Conservation (phyloP, 2,797 vertebrate genomes). For the Chelidonichthys spinosus region DNA sequence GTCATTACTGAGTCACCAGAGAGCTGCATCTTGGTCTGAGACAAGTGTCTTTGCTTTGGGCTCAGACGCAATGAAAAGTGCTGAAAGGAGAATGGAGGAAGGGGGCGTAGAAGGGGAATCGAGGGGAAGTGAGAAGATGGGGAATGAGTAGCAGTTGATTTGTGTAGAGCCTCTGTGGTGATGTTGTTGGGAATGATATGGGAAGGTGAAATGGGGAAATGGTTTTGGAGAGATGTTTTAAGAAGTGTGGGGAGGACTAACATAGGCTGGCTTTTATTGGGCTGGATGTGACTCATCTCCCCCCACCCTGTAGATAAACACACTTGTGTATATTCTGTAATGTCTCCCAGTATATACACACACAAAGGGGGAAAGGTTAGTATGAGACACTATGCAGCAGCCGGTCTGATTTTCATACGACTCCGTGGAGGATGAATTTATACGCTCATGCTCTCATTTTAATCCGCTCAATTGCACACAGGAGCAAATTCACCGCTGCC, state of each 20-base stretch:
- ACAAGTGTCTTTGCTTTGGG: constrained; percentile 25
- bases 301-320: constrained; percentile 70
- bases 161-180: constrained; percentile 9
- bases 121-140: constrained; percentile 7
- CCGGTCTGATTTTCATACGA: constrained; percentile 19
- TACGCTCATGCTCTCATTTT: constrained; percentile 6
- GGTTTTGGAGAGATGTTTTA: constrained; percentile 34
- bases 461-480: constrained; percentile 21
- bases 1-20: constrained; percentile 59
- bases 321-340: constrained; percentile 42
- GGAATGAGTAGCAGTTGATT: constrained; percentile 29
- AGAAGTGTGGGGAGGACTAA: constrained; percentile 40
- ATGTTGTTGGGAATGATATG: constrained; percentile 26
- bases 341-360: constrained; percentile 35
- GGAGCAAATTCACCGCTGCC: background rate
- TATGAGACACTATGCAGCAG: constrained; percentile 28
- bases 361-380: constrained; percentile 35
- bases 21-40: constrained; percentile 37
- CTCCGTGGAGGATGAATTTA: constrained; percentile 17
- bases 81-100: constrained; percentile 31
- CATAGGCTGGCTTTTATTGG: constrained; percentile 49
- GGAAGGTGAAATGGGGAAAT: constrained; percentile 45
- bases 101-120: constrained; percentile 5
- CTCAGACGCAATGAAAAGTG: constrained; percentile 27
- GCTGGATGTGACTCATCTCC: constrained; percentile 67